Conservation (phyloP, 92 coral and sea anemone genomes). For the Porites evermanni region DNA sequence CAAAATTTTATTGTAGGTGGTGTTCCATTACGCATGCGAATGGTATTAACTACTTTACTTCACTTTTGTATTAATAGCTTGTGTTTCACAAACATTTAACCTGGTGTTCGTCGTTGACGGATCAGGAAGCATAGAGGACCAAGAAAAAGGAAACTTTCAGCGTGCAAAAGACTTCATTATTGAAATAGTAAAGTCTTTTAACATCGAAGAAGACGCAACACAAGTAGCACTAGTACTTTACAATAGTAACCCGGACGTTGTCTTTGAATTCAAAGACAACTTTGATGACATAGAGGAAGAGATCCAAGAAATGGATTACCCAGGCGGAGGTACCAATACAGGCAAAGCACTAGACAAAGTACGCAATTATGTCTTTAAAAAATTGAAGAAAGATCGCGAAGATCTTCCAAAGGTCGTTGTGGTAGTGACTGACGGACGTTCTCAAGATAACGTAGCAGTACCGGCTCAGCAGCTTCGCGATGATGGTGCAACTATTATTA, state of each 20-base stretch:
- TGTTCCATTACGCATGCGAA: too few species aligned
- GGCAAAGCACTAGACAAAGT: conserved; percentile 62
- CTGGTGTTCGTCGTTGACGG: conserved; percentile 75
- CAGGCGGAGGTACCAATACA: conserved; percentile 41
- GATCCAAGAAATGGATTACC: conserved; percentile 44
- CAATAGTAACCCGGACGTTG: conserved; percentile 30
- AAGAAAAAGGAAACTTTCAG: conserved; percentile 70
- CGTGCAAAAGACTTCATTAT: conserved; percentile 60
- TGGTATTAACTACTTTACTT: background rate
- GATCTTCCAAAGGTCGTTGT: conserved; percentile 65
- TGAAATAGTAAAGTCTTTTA: conserved; percentile 53
- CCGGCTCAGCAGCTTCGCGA: conserved; percentile 74
- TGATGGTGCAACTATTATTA: conserved; percentile 63
- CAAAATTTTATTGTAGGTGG: too few species aligned
- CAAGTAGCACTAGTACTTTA: conserved; percentile 70
- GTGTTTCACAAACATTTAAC: conserved; percentile 31
- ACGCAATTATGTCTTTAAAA: conserved; percentile 35
- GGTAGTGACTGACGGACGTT: conserved; percentile 78
- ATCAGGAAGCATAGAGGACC: conserved; percentile 68
- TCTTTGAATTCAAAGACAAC: conserved; percentile 34
- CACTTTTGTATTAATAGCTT: background rate
- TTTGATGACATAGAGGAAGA: conserved; percentile 17
- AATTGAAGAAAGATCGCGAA: conserved; percentile 27
- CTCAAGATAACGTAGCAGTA: conserved; percentile 53
- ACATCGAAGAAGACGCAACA: conserved; percentile 48